phyloP scores from a whole-genome alignment of 2,888 invertebrate species.

The Dynastes tityus region DNA sequence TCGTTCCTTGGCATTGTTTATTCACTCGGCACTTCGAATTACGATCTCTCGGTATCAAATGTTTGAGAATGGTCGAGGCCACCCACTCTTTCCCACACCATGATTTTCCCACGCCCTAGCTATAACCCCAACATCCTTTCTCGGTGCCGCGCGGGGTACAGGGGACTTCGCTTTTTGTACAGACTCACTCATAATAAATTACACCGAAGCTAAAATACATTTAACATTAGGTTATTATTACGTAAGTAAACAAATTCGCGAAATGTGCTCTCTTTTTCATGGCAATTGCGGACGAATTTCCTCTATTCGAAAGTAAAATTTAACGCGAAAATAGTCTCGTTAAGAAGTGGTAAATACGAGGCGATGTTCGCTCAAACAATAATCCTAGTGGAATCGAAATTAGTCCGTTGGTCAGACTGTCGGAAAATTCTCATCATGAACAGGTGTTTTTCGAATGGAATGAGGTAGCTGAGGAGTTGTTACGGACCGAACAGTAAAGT shows the following conservation, averaged over 20 bases:
- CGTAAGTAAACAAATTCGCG: slow-evolving; percentile 53
- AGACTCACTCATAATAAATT: slow-evolving; percentile 60
- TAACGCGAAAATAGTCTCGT: neutral
- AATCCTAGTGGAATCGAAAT: slow-evolving; percentile 32
- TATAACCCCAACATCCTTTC: slow-evolving; percentile 82
- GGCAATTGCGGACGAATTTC: neutral
- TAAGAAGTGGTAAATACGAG: neutral
- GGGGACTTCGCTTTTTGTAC: slow-evolving; percentile 56
- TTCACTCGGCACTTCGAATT: slow-evolving; percentile 60
- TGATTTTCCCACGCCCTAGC: slow-evolving; percentile 86
- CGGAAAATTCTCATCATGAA: slow-evolving; percentile 82
- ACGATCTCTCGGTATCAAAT: slow-evolving; percentile 69
- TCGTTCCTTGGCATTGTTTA: neutral
- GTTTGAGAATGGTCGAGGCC: slow-evolving; percentile 76
- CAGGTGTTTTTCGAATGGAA: slow-evolving; percentile 86
- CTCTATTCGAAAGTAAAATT: neutral
- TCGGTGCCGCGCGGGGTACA: slow-evolving; percentile 55
- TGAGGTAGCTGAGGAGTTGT: slow-evolving; percentile 68
- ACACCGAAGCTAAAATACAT: slow-evolving; percentile 50
- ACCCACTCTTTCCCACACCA: slow-evolving; percentile 89
- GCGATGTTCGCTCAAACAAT: neutral
- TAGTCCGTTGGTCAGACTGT: slow-evolving; percentile 61
- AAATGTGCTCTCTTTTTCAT: neutral
- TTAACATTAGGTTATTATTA: slow-evolving; percentile 46
- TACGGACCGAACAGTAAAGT: slow-evolving; percentile 50